Percentiles rank a stretch among this genome's conserved stretches.
Evolutionary conservation across 2,888 invertebrate species (phyloP).

Genomic region (Dascillus cervinus): DNA sequence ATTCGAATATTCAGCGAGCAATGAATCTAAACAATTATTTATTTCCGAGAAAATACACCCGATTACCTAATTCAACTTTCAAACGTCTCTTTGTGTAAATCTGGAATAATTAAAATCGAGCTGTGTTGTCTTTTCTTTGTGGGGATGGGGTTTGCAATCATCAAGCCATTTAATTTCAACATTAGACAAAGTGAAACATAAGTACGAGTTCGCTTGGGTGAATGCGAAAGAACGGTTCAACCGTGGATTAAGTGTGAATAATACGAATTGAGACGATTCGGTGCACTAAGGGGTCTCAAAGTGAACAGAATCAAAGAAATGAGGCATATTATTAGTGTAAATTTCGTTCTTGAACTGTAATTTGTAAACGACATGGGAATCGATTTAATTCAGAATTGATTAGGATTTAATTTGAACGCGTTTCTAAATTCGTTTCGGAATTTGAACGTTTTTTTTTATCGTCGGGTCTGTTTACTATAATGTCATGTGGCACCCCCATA

Average conservation of each 20-base stretch:
- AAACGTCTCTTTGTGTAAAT: constrained; percentile 35
- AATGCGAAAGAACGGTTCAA: constrained; percentile 8
- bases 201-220: not conserved
- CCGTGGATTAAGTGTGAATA: constrained; percentile 19
- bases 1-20: too few relatives aligned
- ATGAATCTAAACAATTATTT: constrained; percentile 39
- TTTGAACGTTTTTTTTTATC: constrained; percentile 3
- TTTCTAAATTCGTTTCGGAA: not conserved
- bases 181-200: too few relatives aligned
- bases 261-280: constrained; percentile 14
- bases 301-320: constrained; percentile 25
- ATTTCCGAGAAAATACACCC: constrained; percentile 34
- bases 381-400: too few relatives aligned
- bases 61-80: constrained; percentile 29
- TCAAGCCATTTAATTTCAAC: too few relatives aligned
- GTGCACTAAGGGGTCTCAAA: constrained; percentile 6
- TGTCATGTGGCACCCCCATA: constrained; percentile 33
- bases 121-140: constrained; percentile 10
- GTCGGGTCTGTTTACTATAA: constrained; percentile 31
- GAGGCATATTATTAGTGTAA: constrained; percentile 22
- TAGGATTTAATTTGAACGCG: too few relatives aligned
- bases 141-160: too few relatives aligned
- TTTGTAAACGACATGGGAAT: not conserved
- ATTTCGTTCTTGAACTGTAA: not conserved
- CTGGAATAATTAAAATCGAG: constrained; percentile 35